Evolutionary conservation across 2,113 vertebrate species (phyloP), one percentile per base, ranked within the genome.

Genomic region (Tetrax tetrax): DNA sequence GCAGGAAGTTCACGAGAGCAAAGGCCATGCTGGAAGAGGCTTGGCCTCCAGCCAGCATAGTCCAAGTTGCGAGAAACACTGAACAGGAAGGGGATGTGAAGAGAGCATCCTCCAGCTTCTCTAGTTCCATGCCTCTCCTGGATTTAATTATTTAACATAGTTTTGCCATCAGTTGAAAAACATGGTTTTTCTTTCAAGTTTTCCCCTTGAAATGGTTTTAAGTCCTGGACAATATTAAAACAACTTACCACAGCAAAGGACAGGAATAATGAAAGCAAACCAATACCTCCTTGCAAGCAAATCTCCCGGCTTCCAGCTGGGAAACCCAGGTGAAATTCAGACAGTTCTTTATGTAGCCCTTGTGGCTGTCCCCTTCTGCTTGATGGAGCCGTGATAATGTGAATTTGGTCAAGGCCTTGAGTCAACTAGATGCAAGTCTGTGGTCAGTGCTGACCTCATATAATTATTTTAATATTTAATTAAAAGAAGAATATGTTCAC

Each of bases 1-100:
- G 80, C 90, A 93, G 92, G 86, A 95, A 93, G 83, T 79, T 92
- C 90, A 84, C 22, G 41, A 87, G 88, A 66, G 88, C 94, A 95
- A 83, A 95, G 77, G 86, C 76, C 57, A 27, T 0, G 0, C 57
- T 92, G 48, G 79, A 86, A 83, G 79, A 88, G 47, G 21, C 43
- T 35, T 92, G 92, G 90, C 68, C 72, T 88, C 68, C 79, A 77
- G 90, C 88, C 87, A 94, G 51, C n/a, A 59, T 1, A 83, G n/a
- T 56, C 79, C 51, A 88, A 90, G 16, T 70, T 81, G 68, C 41
- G 5, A 94, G 80, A 84, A 94, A 83, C 69, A 87, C 29, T 68
- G 88, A 89, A 70, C 56, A 94, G 92, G 80, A 95, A 87, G 19
- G 29, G 82, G 56, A 83, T 90, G 68, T 47, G 43, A 93, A 96